Conservation (phyloP, 2,888 invertebrate species). For the Epinotia demarniana region DNA sequence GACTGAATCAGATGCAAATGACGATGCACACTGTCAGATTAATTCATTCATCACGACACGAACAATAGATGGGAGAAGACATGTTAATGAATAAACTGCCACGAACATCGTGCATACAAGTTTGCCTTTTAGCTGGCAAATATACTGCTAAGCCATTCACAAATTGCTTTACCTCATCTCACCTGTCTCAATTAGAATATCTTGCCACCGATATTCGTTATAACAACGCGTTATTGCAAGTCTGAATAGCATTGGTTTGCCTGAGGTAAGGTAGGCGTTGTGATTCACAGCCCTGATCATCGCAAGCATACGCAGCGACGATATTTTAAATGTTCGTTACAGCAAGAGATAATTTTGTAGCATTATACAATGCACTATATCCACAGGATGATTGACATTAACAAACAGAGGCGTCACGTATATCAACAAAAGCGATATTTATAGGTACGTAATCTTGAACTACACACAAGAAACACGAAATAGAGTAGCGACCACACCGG, state of each 20-base stretch:
- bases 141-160: neutral
- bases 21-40: conserved; percentile 36
- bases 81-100: conserved; percentile 22
- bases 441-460: no score
- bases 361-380: conserved; percentile 27
- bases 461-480: no score
- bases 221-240: no score
- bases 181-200: neutral
- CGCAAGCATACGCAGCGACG: neutral
- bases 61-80: conserved; percentile 36
- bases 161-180: neutral
- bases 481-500: no score
- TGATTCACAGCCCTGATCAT: neutral
- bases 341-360: conserved; percentile 25
- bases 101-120: conserved; percentile 9
- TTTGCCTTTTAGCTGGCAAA: conserved; percentile 2
- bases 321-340: conserved; percentile 5
- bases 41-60: conserved; percentile 29
- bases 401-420: conserved; percentile 27
- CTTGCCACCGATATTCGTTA: neutral
- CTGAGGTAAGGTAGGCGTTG: neutral
- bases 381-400: conserved; percentile 43
- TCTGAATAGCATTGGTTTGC: neutral
- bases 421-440: neutral
- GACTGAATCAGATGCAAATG: conserved; percentile 32